Conservation (phyloP, 2,113 vertebrate genomes). For the Brienomyrus longianalis region DNA sequence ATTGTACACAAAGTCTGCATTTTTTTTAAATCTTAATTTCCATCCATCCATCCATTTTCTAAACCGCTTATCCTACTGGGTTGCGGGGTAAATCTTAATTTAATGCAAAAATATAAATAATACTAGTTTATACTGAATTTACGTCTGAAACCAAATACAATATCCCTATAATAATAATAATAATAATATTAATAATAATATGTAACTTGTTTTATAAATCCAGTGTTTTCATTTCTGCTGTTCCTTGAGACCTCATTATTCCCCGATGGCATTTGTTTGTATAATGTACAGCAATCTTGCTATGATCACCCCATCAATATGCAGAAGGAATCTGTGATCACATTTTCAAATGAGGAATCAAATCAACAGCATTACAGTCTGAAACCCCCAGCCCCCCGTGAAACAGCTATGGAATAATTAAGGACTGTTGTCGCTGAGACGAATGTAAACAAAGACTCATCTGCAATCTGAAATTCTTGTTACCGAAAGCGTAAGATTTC, state of each 20-base stretch:
- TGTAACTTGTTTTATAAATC: not conserved
- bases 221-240: not conserved
- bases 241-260: not conserved
- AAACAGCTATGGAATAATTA: not conserved
- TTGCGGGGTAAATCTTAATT: not conserved
- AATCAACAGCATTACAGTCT: not conserved
- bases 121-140: no score
- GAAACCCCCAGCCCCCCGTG: not conserved
- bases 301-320: not conserved
- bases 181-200: not conserved
- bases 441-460: not conserved
- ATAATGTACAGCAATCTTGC: not conserved
- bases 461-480: not conserved
- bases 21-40: no score
- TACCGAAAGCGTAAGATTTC: not conserved
- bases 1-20: not conserved
- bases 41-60: no score
- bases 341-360: constrained; percentile 9
- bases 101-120: not conserved
- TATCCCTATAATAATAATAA: not conserved
- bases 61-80: no score
- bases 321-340: constrained; percentile 4
- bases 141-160: not conserved
- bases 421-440: not conserved
- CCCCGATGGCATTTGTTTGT: not conserved